Base-by-base conservation (phyloP, 1,140 invertebrate species). In the Homarus americanus region DNA sequence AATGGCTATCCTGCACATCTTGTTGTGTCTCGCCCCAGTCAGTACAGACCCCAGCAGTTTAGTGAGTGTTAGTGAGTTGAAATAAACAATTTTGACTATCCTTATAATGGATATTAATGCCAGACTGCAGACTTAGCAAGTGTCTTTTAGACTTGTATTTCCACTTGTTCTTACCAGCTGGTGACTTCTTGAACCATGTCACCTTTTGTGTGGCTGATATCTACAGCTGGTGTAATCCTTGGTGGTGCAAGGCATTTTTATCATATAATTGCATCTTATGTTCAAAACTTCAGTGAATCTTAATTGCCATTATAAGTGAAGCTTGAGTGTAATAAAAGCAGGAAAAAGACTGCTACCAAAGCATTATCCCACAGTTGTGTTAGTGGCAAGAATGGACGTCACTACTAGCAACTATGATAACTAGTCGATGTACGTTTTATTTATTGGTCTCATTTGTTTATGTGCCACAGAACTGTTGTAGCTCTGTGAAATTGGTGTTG, bases 1-100 rank as follows among this genome's bases (percentile, higher is more conserved):
- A 92, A 92, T 44, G 92, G 92, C n/a, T 85, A 88, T 41, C 92
- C 92, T 36, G 89, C 92, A 10, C 92, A 92, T 82, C 53, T 92
- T 15, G 86, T 92, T 32, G 87, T 91, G 58, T 92, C 92, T 9
- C 85, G 92, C 69, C 82, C 85, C n/a, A 69, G 66, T 24, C 88
- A 91, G 53, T 72, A 83, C 32, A 85, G 58, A 63, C 78, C 85
- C 38, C 87, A 92, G 82, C 87, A 86, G 32, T 90, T 80, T 58
- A 92, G 86, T 38, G 91, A 92, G 82, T 88, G 86, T 79, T 92
- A 92, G 82, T 69, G 63, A 69, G 63, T 5, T 28, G 63, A 24
- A 4, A 28, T 28, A 28, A 32, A 69, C 63, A 32, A 10, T 69
- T 32, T 69, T 69, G 20, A 58, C 53, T 58, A 58, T 58, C 53